Evolutionary conservation across 2,888 invertebrate species (phyloP), one percentile per base, ranked within the genome.

Genomic region (Tricholauxania praeusta): DNA sequence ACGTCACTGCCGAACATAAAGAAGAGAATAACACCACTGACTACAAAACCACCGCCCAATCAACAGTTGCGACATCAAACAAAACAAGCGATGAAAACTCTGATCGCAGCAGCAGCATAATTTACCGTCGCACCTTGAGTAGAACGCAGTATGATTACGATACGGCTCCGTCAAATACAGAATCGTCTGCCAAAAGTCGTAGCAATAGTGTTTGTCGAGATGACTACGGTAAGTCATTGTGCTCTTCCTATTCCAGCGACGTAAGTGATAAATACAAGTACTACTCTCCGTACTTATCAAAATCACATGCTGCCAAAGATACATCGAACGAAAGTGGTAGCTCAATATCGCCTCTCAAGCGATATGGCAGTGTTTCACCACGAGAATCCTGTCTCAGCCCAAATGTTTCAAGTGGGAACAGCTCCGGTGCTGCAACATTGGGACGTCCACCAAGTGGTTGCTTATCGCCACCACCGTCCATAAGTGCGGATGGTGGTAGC

Each of bases 191-290:
- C 3, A 84, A 83, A 62, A 81, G 78, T 39, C 78, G 84, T 68
- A 84, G 82, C 73, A 82, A 82, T 51, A 84, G 83, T 66, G 81
- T 84, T 6, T 85, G 81, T 62, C 81, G 81, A 0, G 83, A 86
- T 55, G 86, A 86, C 22, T 80, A 80, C 28, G 79, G 78, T 71
- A 85, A 82, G 66, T 84, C 84, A 0, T 79, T 83, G 4, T 72
- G 80, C 3, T 81, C 82, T n/a, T 80, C 82, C 12, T 84, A 82
- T 71, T 81, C 81, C 57, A 85, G 82, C 67, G 87, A 87, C 68
- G 80, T 87, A 1, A 87, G 82, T 68, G 87, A 87, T 63, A 86
- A 86, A 75, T 87, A 87, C 72, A 86, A 84, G 78, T 87, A 87
- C 71, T 87, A 87, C 72, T 86, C 87, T 7, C 85, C 86, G 0